Evolutionary conservation across 2,888 invertebrate genomes (phyloP), one percentile per base, ranked within the genome.

Genomic region (Aromia moschata): DNA sequence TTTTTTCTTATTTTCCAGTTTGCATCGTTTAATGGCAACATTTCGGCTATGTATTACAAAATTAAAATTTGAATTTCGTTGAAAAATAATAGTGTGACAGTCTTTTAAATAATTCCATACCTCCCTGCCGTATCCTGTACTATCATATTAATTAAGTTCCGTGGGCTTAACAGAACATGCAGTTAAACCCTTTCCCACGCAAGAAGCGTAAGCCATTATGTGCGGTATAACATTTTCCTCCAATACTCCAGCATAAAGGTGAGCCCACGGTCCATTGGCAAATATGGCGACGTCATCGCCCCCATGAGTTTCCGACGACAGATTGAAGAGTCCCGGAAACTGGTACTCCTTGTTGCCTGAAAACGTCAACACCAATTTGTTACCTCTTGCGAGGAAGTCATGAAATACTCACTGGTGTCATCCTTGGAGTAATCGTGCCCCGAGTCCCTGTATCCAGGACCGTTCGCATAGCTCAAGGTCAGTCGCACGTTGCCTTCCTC

Each of bases 201-300:
- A 91, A 0, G 90, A 81, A 0, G 91, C 91, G 70, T 85, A 93
- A 0, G 86, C 88, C 74, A 90, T 86, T 5, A 90, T 86, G 72
- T 93, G 90, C 0, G 93, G 91, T 37, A 94, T 87, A 70, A 84
- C 87, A 77, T 86, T 89, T 79, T 94, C 91, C 71, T 94, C 92
- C 69, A 90, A 88, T 53, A 87, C 88, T 0, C 93, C 92, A 0
- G 87, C 86, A 74, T 94, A 91, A 0, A 94, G 82, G 74, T 94
- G 93, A 0, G 92, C 82, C 89, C 90, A 90, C 1, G 92, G 93
- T 14, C 89, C 94, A 9, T 79, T 81, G 0, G 93, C 92, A 77
- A 87, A 92, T 0, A 93, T 88, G 0, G 88, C 86, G 0, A 93
- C 92, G 76, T 93, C 93, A 62, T 93, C 93, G 0, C 90, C 91